phyloP scores from a whole-genome alignment of 1,140 invertebrate species.

The Bradynema listronoti region DNA sequence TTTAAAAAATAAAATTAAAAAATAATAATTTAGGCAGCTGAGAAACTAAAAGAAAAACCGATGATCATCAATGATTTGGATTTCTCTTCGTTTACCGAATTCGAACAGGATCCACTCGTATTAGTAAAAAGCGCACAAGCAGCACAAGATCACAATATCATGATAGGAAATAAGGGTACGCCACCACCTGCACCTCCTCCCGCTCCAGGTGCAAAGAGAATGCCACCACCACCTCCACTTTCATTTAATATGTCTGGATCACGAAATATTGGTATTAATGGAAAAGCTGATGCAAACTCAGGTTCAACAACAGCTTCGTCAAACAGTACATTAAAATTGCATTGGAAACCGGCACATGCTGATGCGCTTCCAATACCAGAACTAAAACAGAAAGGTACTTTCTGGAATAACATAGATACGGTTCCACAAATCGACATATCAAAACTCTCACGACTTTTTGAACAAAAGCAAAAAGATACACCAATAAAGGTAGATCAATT shows the following conservation, averaged over 20 bases:
- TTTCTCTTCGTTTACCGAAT: slow-evolving; percentile 76
- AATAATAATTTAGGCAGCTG: slow-evolving; percentile 7
- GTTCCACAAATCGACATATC: slow-evolving; percentile 76
- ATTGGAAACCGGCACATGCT: slow-evolving; percentile 83
- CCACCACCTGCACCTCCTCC: slow-evolving; percentile 8
- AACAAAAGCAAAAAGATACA: slow-evolving; percentile 81
- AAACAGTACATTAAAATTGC: slow-evolving; percentile 84
- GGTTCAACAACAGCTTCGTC: too few relatives aligned
- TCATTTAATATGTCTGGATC: too few relatives aligned
- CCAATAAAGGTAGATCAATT: slow-evolving; percentile 62
- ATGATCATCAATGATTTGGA: slow-evolving; percentile 87
- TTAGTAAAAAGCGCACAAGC: slow-evolving; percentile 45
- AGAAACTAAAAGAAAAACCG: slow-evolving; percentile 58
- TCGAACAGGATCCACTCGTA: slow-evolving; percentile 57
- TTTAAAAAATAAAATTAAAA: neutral
- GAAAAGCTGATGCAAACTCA: too few relatives aligned
- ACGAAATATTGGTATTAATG: too few relatives aligned
- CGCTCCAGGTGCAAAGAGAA: slow-evolving; percentile 5
- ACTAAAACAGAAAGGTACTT: slow-evolving; percentile 68
- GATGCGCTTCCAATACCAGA: slow-evolving; percentile 71
- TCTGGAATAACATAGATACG: slow-evolving; percentile 85
- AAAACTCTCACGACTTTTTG: slow-evolving; percentile 91
- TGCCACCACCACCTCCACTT: slow-evolving; percentile 56
- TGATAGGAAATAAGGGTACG: too few relatives aligned
- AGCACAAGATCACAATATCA: too few relatives aligned